Evolutionary conservation across 2,888 invertebrate species (phyloP).

Genomic region (Allophyes oxyacanthae): DNA sequence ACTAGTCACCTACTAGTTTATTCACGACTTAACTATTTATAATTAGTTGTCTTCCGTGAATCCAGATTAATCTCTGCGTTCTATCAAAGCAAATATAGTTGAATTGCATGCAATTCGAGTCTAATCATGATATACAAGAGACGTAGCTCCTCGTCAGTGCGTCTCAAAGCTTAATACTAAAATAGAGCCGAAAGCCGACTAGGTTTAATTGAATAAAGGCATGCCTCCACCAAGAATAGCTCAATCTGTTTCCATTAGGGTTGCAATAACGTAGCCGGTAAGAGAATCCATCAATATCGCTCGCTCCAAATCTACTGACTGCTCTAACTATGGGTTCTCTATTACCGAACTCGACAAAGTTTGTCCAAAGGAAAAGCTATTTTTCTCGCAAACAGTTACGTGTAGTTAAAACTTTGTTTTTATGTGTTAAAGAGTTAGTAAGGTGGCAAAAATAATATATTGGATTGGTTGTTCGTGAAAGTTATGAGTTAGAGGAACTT

Average conservation of each 20-base stretch:
- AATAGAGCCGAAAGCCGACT: conserved; percentile 49
- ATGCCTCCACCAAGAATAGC: conserved; percentile 52
- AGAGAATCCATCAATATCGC: conserved; percentile 61
- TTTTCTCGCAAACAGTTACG: conserved; percentile 34
- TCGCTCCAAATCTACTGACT: conserved; percentile 49
- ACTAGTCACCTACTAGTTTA: neutral
- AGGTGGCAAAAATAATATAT: conserved; percentile 27
- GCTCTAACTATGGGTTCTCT: conserved; percentile 38
- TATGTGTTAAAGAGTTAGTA: conserved; percentile 28
- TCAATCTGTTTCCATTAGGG: conserved; percentile 64
- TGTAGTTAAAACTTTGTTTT: conserved; percentile 42
- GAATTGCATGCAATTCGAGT: too few species aligned
- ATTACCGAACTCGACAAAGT: conserved; percentile 33
- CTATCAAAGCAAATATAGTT: conserved; percentile 22
- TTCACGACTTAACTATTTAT: too few species aligned
- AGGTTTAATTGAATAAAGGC: conserved; percentile 55
- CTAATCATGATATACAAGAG: conserved; percentile 24
- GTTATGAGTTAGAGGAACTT: neutral
- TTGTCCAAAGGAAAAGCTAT: conserved; percentile 32
- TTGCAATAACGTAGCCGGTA: conserved; percentile 53
- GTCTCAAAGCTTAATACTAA: conserved; percentile 47
- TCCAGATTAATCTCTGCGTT: conserved; percentile 13
- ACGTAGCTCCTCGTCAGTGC: conserved; percentile 8
- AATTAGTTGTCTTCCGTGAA: conserved; percentile 1
- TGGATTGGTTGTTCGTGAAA: neutral